Evolutionary conservation across 2,113 vertebrate genomes (phyloP).

Genomic region (Catharus minimus): DNA sequence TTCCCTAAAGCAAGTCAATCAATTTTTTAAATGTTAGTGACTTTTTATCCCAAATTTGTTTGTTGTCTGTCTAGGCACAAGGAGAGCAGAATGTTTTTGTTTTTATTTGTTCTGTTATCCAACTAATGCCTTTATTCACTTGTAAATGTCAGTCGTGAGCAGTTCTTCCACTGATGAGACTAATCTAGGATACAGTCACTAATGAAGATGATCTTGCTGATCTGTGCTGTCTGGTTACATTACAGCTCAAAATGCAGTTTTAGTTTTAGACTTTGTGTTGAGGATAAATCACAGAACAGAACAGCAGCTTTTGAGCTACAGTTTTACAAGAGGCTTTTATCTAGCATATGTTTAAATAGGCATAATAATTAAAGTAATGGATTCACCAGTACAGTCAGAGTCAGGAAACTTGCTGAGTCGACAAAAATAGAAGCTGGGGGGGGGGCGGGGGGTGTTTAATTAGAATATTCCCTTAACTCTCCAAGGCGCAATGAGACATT

Average conservation of each 20-base stretch:
- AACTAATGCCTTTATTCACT: not conserved
- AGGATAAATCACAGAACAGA: not conserved
- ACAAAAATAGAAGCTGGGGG: not conserved
- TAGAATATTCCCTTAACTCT: not conserved
- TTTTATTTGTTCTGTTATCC: not conserved
- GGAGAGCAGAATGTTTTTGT: not conserved
- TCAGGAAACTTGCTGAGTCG: not conserved
- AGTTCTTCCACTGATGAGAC: conserved; percentile 3
- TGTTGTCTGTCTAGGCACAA: not conserved
- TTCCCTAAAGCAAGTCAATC: not conserved
- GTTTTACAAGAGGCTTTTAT: not conserved
- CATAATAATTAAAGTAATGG: not conserved
- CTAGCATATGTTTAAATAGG: not conserved
- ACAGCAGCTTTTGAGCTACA: not conserved
- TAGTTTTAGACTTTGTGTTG: not conserved
- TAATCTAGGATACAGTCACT: conserved; percentile 14
- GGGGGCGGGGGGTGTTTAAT: not conserved
- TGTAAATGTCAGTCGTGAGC: not conserved
- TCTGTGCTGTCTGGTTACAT: not conserved
- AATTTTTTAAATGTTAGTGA: not conserved
- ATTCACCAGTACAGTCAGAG: not conserved
- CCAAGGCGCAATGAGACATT: not conserved
- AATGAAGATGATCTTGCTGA: conserved; percentile 42
- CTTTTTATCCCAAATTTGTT: not conserved
- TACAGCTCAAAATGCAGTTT: not conserved